Evolutionary conservation across 2,797 vertebrate genomes (phyloP).

Genomic region (Amblyopsis hoosieri): DNA sequence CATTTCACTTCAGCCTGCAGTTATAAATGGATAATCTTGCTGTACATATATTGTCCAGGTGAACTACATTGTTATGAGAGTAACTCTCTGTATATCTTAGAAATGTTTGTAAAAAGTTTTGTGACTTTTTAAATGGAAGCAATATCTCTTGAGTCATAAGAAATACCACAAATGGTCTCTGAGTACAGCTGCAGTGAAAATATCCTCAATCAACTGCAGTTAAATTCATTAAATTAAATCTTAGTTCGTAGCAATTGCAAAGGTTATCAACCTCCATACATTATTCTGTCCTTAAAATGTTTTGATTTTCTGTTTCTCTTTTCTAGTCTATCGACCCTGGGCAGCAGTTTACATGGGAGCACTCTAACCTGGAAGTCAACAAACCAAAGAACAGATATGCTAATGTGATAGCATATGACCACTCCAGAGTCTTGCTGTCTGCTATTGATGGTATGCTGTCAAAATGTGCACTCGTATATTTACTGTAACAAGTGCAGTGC

Average conservation of each 20-base stretch:
- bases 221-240: background rate
- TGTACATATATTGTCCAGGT: background rate
- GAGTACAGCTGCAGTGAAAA: constrained; percentile 6
- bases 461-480: constrained; percentile 10
- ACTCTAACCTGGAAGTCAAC: constrained; percentile 99
- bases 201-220: background rate
- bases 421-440: constrained; percentile 94
- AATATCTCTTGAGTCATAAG: too few species aligned
- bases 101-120: constrained; percentile 4
- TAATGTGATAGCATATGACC: constrained; percentile 98
- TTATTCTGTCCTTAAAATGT: too few species aligned
- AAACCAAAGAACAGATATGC: constrained; percentile 99
- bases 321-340: constrained; percentile 95
- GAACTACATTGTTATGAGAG: background rate
- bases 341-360: constrained; percentile 99
- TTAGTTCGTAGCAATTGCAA: background rate
- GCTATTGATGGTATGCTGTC: constrained; percentile 90
- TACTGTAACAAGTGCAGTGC: constrained; percentile 13
- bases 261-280: constrained; percentile 7
- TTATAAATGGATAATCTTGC: background rate
- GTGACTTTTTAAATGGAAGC: too few species aligned
- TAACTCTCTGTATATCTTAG: constrained; percentile 3
- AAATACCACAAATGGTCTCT: constrained; percentile 6
- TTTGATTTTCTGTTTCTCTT: constrained; percentile 37
- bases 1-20: background rate